Conservation (phyloP, 64 coral and sea anemone species). For the Porites lutea region DNA sequence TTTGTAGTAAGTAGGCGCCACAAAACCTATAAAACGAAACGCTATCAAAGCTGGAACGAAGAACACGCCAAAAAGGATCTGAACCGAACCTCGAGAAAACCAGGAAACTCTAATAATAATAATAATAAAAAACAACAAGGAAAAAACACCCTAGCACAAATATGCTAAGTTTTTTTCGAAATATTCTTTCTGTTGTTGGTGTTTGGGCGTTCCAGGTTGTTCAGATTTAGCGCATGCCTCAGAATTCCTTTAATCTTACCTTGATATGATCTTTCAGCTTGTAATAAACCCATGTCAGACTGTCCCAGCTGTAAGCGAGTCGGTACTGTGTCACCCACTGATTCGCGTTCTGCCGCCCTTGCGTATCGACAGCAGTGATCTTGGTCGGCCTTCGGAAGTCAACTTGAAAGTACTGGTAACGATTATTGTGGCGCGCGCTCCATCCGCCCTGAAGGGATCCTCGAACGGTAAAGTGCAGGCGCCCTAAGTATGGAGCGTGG, state of each 20-base stretch:
- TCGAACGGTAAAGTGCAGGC: constrained; percentile 53
- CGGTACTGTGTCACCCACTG: constrained; percentile 84
- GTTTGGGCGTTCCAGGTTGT: too few relatives aligned
- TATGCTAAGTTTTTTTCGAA: too few relatives aligned
- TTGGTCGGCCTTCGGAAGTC: constrained; percentile 78
- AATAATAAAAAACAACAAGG: too few relatives aligned
- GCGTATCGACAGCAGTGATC: constrained; percentile 64
- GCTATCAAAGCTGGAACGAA: too few relatives aligned
- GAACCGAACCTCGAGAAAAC: too few relatives aligned
- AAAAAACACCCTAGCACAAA: too few relatives aligned
- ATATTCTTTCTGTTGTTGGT: too few relatives aligned
- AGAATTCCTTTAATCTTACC: constrained; percentile 10
- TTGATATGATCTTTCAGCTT: constrained; percentile 67
- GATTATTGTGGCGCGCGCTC: constrained; percentile 71
- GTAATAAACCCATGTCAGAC: constrained; percentile 59
- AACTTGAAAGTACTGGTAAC: constrained; percentile 69
- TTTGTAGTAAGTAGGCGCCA: too few relatives aligned
- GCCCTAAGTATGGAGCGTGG: constrained; percentile 60
- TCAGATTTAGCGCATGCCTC: too few relatives aligned
- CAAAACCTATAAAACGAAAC: too few relatives aligned
- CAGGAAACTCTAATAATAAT: too few relatives aligned
- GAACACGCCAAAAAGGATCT: too few relatives aligned
- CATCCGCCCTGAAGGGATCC: constrained; percentile 53
- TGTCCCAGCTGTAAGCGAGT: constrained; percentile 69
- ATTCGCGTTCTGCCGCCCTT: constrained; percentile 72